Evolutionary conservation across 1,140 invertebrate species (phyloP), one percentile per base, ranked within the genome.

Genomic region (Diploscapter pachys): DNA sequence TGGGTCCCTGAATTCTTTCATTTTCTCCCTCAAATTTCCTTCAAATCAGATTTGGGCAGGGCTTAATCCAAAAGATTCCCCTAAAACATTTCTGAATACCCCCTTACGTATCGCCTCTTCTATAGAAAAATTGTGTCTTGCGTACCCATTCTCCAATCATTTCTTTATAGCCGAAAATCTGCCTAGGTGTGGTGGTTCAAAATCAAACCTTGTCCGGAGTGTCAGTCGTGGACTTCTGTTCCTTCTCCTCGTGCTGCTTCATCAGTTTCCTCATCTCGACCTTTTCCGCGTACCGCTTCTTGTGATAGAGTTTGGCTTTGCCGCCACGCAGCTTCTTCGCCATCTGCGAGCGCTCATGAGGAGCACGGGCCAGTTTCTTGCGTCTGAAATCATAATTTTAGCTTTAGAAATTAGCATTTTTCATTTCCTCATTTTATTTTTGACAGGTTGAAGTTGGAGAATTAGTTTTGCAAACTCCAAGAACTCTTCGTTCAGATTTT

Each of bases 251-350:
- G 76, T 89, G 88, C 84, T 88, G 87, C 78, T 89, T 85, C 63
- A 85, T 80, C 31, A 85, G 76, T 72, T 85, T 85, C 3, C 83
- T 71, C 82, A 83, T 83, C 70, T 83, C 81, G 8, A 83, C 77
- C 88, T 99, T 99, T 86, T 99, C 97, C 89, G 93, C 92, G 81
- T 94, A 91, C 2, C 97, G 89, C 85, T 98, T 90, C 85, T 96
- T 97, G 86, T 98, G 96, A 87, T 93, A 98, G 54, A 99, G 89
- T 86, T 99, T 99, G 3, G 96, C 97, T 87, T 97, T 99, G 64
- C 98, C 90, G 73, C 96, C 96, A 69, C 94, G 90, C 51, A 99
- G 88, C 83, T 91, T 95, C 78, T 92, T 91, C 0, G 97, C 96
- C 81, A 93, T 93, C 78, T 93, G 90, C 2, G 96, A 90, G 54